Base-by-base conservation (phyloP, 2,888 invertebrate genomes). In the Drosophila maculinotata region DNA sequence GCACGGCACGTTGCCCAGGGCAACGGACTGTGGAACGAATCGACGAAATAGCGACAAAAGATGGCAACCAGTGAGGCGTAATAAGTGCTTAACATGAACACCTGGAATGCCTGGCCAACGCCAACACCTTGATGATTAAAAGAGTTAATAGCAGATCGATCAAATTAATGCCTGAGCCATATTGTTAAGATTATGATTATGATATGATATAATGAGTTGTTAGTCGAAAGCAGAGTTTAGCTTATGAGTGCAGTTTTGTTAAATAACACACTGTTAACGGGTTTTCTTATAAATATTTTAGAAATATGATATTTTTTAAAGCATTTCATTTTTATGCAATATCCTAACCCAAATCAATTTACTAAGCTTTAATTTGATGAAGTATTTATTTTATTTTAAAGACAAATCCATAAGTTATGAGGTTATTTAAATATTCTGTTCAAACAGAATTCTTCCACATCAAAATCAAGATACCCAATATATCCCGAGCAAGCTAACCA, bases 1-100 rank as follows among this genome's bases (percentile, higher is more conserved):
- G 91, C 82, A 31, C 92, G 90, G 79, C 95, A 95, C 14, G 90
- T 81, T 0, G 94, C 90, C 95, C 95, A 95, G 7, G 95, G 95
- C 51, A 95, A 89, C n/a, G 92, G 91, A 3, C 92, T 79, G 47
- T 92, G 92, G 88, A 95, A 95, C 17, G 95, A 95, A 60, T 93
- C 92, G 59, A 93, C 88, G 74, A 95, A 92, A 89, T 94, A 95
- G 83, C 92, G 93, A 26, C 94, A 88, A 12, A 94, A 93, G 56
- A 95, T 82, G 1, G 94, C 94, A 44, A 89, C 89, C 66, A 91
- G 76, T 26, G 93, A 93, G 68, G 94, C 93, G 88, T 95, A 95
- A 85, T 95, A 95, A 25, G 94, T 93, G 38, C 93, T 93, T 26
- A 95, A 93, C 52, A 93, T 92, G 49, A 92, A 91, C 33, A 93